Evolutionary conservation across 2,113 vertebrate genomes (phyloP).

Genomic region (Xenus cinereus): DNA sequence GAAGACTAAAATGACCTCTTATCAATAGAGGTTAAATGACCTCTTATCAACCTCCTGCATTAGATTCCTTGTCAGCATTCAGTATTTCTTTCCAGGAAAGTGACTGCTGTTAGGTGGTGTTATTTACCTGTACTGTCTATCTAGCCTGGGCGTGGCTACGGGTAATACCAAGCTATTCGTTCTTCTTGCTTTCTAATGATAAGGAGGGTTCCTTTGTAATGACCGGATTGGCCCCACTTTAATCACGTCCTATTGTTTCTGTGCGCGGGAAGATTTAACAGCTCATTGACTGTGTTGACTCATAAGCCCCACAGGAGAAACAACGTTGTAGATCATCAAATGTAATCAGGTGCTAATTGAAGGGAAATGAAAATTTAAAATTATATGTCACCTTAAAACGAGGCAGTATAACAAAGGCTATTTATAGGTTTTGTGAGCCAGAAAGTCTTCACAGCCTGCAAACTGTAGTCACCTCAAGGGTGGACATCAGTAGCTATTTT

Average conservation of each 20-base stretch:
- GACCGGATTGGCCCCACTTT: slow-evolving; percentile 56
- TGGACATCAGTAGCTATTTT: neutral
- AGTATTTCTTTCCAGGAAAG: neutral
- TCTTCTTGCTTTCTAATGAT: slow-evolving; percentile 63
- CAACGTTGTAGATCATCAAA: slow-evolving; percentile 73
- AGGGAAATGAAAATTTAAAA: slow-evolving; percentile 74
- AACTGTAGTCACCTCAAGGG: neutral
- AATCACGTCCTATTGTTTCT: slow-evolving; percentile 74
- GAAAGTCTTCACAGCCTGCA: slow-evolving; percentile 48
- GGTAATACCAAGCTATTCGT: neutral
- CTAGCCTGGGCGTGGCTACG: neutral
- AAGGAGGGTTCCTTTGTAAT: slow-evolving; percentile 62
- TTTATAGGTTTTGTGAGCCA: slow-evolving; percentile 52
- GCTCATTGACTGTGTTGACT: slow-evolving; percentile 70
- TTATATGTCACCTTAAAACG: slow-evolving; percentile 62
- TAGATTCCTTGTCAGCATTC: neutral
- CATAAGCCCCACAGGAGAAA: slow-evolving; percentile 66
- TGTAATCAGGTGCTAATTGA: slow-evolving; percentile 72
- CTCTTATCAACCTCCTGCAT: neutral
- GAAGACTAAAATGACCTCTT: neutral
- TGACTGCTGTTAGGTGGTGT: neutral
- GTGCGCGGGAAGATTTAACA: slow-evolving; percentile 65
- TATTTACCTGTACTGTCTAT: neutral
- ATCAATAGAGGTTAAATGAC: neutral
- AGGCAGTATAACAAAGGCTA: slow-evolving; percentile 51